Evolutionary conservation across 2,113 vertebrate species (phyloP).

Genomic region (Hippolais icterina): DNA sequence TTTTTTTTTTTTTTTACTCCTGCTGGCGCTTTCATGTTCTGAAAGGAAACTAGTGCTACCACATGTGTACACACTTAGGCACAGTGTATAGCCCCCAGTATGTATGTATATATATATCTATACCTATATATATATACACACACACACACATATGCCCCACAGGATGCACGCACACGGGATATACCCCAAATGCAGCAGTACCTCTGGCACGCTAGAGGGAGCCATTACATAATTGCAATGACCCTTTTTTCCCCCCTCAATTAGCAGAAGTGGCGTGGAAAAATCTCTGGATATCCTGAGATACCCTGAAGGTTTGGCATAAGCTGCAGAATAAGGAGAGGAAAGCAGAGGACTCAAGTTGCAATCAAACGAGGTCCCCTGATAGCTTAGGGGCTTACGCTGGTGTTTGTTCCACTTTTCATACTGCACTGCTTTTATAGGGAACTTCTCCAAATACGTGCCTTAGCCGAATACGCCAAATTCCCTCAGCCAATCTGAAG

Average conservation of each 20-base stretch:
- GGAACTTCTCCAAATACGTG: background rate
- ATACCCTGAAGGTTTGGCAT: background rate
- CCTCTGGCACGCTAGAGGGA: constrained; percentile 66
- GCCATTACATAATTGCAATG: constrained; percentile 64
- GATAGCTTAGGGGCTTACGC: background rate
- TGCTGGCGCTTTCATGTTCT: background rate
- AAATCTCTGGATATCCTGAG: background rate
- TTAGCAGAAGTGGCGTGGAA: background rate
- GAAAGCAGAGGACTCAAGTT: background rate
- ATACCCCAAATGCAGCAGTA: constrained; percentile 25
- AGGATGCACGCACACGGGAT: background rate
- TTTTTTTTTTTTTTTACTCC: background rate
- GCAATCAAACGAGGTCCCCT: background rate
- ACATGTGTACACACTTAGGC: accelerated
- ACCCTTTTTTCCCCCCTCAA: background rate
- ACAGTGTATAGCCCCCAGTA: background rate
- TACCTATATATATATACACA: no score
- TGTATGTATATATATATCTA: accelerated
- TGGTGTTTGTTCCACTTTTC: background rate
- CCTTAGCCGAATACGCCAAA: background rate
- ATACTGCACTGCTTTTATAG: background rate
- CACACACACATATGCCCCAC: accelerated
- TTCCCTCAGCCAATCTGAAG: constrained; percentile 40
- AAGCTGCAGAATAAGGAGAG: background rate
- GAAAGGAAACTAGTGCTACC: background rate